Evolutionary conservation across 2,888 invertebrate genomes (phyloP).

Genomic region (Pharmacophagus antenor): DNA sequence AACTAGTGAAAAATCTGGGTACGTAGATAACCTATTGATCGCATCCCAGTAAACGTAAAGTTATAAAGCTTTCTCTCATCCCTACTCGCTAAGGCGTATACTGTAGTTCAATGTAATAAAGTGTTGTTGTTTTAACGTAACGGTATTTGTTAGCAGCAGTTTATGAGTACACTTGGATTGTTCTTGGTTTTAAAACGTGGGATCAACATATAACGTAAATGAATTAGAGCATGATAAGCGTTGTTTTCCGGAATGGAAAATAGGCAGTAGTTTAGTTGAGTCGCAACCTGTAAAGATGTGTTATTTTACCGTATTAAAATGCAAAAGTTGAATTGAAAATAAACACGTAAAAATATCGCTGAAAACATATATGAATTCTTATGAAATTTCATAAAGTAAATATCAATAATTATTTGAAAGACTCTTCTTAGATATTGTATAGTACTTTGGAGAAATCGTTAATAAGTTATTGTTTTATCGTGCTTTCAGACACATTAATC

Average conservation of each 20-base stretch:
- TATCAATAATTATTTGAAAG: no score
- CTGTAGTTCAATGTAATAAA: background rate
- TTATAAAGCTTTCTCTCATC: conserved; percentile 15
- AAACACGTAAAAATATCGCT: no score
- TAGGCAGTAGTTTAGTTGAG: background rate
- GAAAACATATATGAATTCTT: no score
- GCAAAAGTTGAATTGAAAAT: no score
- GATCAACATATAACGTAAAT: background rate
- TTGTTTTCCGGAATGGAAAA: background rate
- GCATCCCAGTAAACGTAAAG: background rate
- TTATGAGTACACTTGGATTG: background rate
- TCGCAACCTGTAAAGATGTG: background rate
- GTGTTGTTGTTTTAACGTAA: background rate
- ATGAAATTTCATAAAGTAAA: no score
- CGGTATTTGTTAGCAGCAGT: background rate
- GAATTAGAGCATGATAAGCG: conserved; percentile 7
- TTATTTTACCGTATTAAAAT: no score
- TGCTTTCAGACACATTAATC: background rate
- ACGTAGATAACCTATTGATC: conserved; percentile 11
- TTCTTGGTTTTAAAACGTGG: background rate
- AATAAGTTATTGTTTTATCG: background rate
- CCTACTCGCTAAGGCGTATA: background rate
- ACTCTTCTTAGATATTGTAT: background rate
- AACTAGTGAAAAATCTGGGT: conserved; percentile 9
- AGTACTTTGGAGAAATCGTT: background rate